Base-by-base conservation (phyloP, 1,140 invertebrate genomes). In the Bicyclus anynana region DNA sequence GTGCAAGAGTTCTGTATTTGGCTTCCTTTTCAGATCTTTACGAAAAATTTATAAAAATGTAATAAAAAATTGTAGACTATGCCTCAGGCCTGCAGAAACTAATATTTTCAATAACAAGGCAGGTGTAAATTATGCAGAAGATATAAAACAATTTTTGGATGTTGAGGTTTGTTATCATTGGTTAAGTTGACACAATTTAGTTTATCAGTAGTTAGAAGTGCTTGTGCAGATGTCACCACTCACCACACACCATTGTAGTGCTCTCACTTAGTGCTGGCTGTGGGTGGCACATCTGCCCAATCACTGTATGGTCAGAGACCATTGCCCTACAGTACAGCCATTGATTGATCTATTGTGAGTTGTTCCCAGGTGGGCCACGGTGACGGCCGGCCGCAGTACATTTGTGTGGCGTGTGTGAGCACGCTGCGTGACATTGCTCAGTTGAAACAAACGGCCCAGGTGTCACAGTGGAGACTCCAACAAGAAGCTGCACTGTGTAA, bases 141-240 rank as follows among this genome's bases (percentile, higher is more conserved):
- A 20, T 21, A 21, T 44, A 5, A 44, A 44, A 21, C 12, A 21
- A 21, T 21, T 44, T 14, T 21, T 44, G 6, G 12, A n/a, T 21
- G 21, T 44, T 44, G 42, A 44, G 42, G 42, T 44, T 44, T 44
- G 42, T n/a, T n/a, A n/a, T n/a, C n/a, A n/a, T n/a, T n/a, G n/a
- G n/a, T n/a, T n/a, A n/a, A n/a, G n/a, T n/a, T n/a, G n/a, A n/a
- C n/a, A n/a, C n/a, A n/a, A n/a, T n/a, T n/a, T n/a, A n/a, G n/a
- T n/a, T n/a, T n/a, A n/a, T n/a, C n/a, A n/a, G n/a, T n/a, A n/a
- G n/a, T n/a, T n/a, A n/a, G n/a, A n/a, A n/a, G n/a, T n/a, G n/a
- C n/a, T n/a, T n/a, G n/a, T n/a, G n/a, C n/a, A n/a, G n/a, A n/a
- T n/a, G n/a, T n/a, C n/a, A n/a, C n/a, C n/a, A n/a, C n/a, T n/a